These are phyloP conservation scores for Thermophis baileyi DNA, from an alignment of 2,113 vertebrate genomes.

Conservation along the genomic window DNA sequence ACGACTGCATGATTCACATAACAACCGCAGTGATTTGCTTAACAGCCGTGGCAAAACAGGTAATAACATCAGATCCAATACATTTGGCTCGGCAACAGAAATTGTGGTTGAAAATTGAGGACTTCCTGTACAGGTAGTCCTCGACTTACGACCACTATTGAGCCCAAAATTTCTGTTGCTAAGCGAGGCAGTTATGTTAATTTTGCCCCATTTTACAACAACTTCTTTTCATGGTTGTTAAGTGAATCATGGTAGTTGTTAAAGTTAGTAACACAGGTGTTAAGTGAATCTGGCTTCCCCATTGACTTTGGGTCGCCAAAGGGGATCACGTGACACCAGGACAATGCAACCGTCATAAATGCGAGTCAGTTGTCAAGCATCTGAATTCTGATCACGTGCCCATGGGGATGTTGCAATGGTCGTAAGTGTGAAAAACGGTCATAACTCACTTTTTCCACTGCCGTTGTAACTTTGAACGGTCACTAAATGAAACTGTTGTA, in stretches of 20 bases:
- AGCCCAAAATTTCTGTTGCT: background rate
- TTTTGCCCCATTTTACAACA: background rate
- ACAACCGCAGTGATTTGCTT: too few species aligned
- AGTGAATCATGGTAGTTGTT: background rate
- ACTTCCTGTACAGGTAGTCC: too few species aligned
- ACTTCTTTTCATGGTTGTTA: background rate
- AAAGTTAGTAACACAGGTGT: background rate
- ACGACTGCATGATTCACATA: background rate
- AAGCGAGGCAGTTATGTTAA: background rate
- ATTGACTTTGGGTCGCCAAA: too few species aligned
- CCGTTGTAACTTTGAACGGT: background rate
- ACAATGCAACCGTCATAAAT: background rate
- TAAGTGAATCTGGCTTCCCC: background rate
- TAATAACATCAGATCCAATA: too few species aligned
- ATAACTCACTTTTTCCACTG: background rate
- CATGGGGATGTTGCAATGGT: background rate
- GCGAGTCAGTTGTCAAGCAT: background rate
- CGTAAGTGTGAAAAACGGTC: background rate
- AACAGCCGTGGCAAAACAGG: too few species aligned
- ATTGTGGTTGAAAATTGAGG: too few species aligned
- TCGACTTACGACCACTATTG: background rate
- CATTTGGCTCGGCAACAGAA: background rate
- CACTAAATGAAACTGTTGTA: background rate
- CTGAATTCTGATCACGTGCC: background rate
- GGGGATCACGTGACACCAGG: too few species aligned